phyloP scores from a whole-genome alignment of 2,888 invertebrate species.

The Luperina testacea region DNA sequence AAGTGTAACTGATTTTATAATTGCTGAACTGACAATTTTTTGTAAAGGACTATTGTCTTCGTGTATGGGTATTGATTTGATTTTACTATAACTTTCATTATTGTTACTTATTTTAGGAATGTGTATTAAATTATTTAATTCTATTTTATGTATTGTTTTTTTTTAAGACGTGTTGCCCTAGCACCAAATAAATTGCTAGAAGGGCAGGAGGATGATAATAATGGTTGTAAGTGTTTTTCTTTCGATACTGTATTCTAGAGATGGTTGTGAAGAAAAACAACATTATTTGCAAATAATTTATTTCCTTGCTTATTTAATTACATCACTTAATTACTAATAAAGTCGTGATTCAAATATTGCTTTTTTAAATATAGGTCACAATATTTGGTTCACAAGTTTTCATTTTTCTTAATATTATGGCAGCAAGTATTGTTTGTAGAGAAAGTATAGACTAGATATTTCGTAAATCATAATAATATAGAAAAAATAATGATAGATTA shows the following conservation, averaged over 20 bases:
- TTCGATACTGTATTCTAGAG: not conserved
- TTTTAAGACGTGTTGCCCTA: constrained; percentile 23
- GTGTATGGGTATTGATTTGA: constrained; percentile 85
- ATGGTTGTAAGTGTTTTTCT: not conserved
- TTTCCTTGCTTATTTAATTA: constrained; percentile 61
- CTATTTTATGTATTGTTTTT: constrained; percentile 54
- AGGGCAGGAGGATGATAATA: not conserved
- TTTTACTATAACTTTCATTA: constrained; percentile 76
- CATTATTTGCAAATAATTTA: constrained; percentile 71
- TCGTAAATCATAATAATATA: constrained; percentile 57
- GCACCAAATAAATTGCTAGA: not conserved
- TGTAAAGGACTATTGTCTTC: constrained; percentile 84
- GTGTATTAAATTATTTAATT: constrained; percentile 64
- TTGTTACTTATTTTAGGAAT: constrained; percentile 61
- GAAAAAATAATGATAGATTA: not conserved
- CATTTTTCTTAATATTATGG: constrained; percentile 77
- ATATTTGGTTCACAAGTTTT: constrained; percentile 86
- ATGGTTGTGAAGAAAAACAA: constrained; percentile 60
- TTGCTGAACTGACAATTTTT: constrained; percentile 82
- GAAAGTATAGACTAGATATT: constrained; percentile 66
- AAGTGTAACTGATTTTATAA: constrained; percentile 82
- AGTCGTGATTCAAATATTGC: constrained; percentile 88
- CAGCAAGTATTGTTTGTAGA: constrained; percentile 71
- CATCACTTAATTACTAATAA: constrained; percentile 60
- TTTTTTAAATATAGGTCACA: constrained; percentile 63